Base-by-base conservation (phyloP, 1,140 invertebrate species). In the Cyclargus thomasi region DNA sequence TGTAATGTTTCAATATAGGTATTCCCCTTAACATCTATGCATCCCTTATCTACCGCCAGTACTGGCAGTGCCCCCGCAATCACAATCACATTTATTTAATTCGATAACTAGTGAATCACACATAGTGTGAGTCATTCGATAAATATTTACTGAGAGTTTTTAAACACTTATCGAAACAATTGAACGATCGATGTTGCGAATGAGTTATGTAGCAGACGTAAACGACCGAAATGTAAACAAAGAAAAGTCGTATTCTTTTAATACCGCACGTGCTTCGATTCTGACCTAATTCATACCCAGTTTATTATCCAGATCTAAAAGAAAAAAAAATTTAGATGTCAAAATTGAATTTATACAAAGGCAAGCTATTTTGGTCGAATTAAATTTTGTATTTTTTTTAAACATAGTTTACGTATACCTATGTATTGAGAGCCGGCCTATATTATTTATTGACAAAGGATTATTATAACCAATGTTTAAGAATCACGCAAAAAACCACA, bases 51-150 rank as follows among this genome's bases (percentile, higher is more conserved):
- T 72, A 65, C 7, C 23, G 62, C 68, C 72, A 64, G 71, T 72
- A 70, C 70, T 63, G 67, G 67, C 69, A 73, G 64, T 66, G 63
- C 57, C 63, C 63, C 63, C 35, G 47, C 69, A 67, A 69, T 74
- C 64, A 67, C 67, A 4, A 29, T 29, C 70, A 72, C 64, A 69
- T 73, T 69, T 70, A 74, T 80, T 70, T 70, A 65, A 63, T 71
- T 74, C 67, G 77, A 78, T 79, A 79, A 77, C 68, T 63, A 23
- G 70, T 75, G 76, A 77, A 55, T 75, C 74, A 77, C 64, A 59
- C 7, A 17, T 2, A 55, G 20, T 20, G 36, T 64, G 63, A 64
- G 14, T 64, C 63, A 64, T 8, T 16, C 53, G 14, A 35, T 17
- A 18, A 64, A 21, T 64, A 47, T 64, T 64, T 53, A 21, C 39